Evolutionary conservation across 2,888 invertebrate genomes (phyloP), one percentile per base, ranked within the genome.

Genomic region (Metellina segmentata): DNA sequence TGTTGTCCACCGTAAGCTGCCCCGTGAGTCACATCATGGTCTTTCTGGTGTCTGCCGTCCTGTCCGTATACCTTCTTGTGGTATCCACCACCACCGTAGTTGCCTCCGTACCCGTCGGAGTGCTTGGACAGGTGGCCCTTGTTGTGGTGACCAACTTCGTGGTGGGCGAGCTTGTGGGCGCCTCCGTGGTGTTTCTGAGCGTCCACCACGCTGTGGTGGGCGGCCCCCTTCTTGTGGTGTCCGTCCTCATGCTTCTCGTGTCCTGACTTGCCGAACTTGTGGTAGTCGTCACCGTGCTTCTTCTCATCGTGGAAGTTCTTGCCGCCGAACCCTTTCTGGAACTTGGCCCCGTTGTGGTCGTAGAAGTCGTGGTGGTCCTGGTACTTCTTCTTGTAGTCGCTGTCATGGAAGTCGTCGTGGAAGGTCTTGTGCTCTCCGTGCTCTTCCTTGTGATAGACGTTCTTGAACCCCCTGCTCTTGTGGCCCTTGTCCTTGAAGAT

Each of bases 371-470:
- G 90, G 69, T 89, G 92, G 71, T 93, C 93, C 34, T 91, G 92
- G 20, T 91, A 93, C 78, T 93, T 93, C 83, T 93, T 93, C 74
- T 93, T 93, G 89, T 90, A 93, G 87, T 93, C 93, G 51, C 85
- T 93, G 34, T 93, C 93, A 61, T 91, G 89, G 85, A 92, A 93
- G 49, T 93, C 93, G 52, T 93, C 93, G 34, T 93, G 92, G 91
- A 91, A 93, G 70, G 89, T 89, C 20, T 93, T 93, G 61, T 91
- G 91, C 9, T 93, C 87, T 7, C 93, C 93, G 48, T 86, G 89
- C 69, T 93, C 93, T 52, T 93, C 93, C 69, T 93, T 93, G 70
- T 93, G 93, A 71, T 93, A 93, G 19, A 93, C 93, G 53, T 93
- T 93, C 74, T 93, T 93, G 85, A 93, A 93, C 6, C 93, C 93